These are phyloP conservation scores for Papilio demoleus DNA, from an alignment of 2,888 invertebrate species.

Conservation along the genomic window DNA sequence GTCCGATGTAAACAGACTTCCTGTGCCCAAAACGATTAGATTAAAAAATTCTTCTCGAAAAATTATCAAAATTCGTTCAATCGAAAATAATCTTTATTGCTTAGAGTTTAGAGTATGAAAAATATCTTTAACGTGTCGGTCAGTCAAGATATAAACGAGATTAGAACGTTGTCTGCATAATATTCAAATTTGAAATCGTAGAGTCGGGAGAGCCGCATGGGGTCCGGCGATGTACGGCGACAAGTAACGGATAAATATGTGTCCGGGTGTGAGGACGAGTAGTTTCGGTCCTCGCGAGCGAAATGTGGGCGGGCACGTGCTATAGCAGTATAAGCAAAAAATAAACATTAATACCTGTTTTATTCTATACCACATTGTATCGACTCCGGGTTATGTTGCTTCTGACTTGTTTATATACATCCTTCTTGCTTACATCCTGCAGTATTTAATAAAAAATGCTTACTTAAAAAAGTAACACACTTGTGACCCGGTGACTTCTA, in stretches of 20 bases:
- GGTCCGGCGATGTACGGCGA: slow-evolving; percentile 52
- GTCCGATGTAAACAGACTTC: slow-evolving; percentile 59
- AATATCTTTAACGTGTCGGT: slow-evolving; percentile 41
- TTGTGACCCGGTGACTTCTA: not conserved
- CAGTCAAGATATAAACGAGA: slow-evolving; percentile 53
- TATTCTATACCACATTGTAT: not conserved
- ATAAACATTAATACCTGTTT: slow-evolving; percentile 44
- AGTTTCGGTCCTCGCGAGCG: slow-evolving; percentile 74
- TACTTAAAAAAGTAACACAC: not conserved
- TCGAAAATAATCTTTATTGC: slow-evolving; percentile 33
- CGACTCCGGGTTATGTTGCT: no score
- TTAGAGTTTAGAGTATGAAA: slow-evolving; percentile 25
- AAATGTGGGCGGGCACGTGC: slow-evolving; percentile 66
- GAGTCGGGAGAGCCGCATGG: slow-evolving; percentile 49
- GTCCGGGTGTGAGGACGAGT: slow-evolving; percentile 68
- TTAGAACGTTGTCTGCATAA: slow-evolving; percentile 50
- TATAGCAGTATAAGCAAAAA: slow-evolving; percentile 54
- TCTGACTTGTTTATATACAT: no score
- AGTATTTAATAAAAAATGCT: not conserved
- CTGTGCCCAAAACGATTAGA: slow-evolving; percentile 48
- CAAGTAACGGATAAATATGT: slow-evolving; percentile 70
- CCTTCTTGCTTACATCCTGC: not conserved
- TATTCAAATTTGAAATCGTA: slow-evolving; percentile 51
- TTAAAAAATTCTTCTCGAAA: slow-evolving; percentile 27
- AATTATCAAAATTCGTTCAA: slow-evolving; percentile 23